These are phyloP conservation scores for Rousettus leschenaultii DNA, from an alignment of 2,113 vertebrate genomes.

Conservation along the genomic window DNA sequence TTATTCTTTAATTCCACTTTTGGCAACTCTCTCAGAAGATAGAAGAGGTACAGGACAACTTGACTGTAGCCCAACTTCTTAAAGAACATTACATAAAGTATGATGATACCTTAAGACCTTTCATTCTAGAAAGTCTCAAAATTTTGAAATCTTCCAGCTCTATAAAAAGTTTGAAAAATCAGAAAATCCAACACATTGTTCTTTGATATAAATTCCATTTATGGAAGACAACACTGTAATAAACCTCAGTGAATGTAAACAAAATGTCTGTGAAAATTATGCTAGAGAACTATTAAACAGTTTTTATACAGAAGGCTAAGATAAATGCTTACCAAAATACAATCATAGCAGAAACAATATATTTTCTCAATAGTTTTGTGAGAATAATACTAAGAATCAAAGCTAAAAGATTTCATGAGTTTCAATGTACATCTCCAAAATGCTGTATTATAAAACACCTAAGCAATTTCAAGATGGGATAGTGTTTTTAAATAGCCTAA, in stretches of 20 bases:
- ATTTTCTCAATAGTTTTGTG: conserved; percentile 1
- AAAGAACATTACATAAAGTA: conserved; percentile 19
- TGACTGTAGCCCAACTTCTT: background rate
- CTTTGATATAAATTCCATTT: background rate
- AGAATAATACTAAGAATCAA: background rate
- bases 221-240: background rate
- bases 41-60: background rate
- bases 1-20: background rate
- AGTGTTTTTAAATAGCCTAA: background rate
- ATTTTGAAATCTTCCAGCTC: background rate
- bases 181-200: background rate
- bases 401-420: background rate
- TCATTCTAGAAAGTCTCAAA: conserved; percentile 16
- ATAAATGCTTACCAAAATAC: background rate
- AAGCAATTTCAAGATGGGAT: background rate
- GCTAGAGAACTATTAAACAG: background rate
- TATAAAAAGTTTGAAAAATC: background rate
- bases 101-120: background rate
- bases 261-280: background rate
- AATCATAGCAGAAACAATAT: background rate
- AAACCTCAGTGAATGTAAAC: background rate
- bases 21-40: background rate
- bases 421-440: background rate
- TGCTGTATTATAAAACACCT: background rate
- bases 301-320: conserved; percentile 9